Evolutionary conservation across 2,888 invertebrate species (phyloP), one percentile per base, ranked within the genome.

Genomic region (Stenotaenia linearis): DNA sequence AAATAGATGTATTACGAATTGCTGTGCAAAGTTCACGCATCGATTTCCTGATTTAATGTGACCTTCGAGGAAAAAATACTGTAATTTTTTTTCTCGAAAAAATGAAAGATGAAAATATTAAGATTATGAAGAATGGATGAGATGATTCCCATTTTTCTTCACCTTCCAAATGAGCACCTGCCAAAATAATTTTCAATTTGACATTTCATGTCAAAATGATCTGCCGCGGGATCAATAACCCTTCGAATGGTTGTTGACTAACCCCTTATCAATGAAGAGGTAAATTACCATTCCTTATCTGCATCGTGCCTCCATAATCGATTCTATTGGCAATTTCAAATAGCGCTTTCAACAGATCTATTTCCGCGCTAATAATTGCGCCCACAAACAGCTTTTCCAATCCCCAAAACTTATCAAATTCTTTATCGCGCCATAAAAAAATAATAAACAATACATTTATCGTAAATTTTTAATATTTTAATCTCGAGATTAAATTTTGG

Each of bases 111-210:
- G 18, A 18, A 18, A n/a, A 50, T 21, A 50, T 21, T 50, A 50
- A 50, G 21, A 50, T 50, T 50, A 50, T 18, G 50, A 32, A 32
- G 50, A 50, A 50, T 50, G 50, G 21, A 18, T n/a, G 1, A 50
- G 18, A 50, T 50, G 50, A 50, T 69, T 69, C 5, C 69, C 25
- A 50, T 50, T 69, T 28, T 69, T 69, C 5, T 25, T 28, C 25
- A 25, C 23, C 28, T 69, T 69, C 25, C 3, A 25, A 69, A 69
- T 28, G 25, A 69, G 25, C 28, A 69, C 69, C 28, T 69, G 69
- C 69, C 69, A 69, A 69, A 69, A 69, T 4, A n/a, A 69, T 69
- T 69, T 69, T 25, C 69, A 69, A 69, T 69, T 69, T 69, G 69
- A 28, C 50, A 50, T 69, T 69, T 28, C 28, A 28, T n/a, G 69